These are phyloP conservation scores for Bombus picipes DNA, from an alignment of 1,140 invertebrate genomes.

Conservation along the genomic window DNA sequence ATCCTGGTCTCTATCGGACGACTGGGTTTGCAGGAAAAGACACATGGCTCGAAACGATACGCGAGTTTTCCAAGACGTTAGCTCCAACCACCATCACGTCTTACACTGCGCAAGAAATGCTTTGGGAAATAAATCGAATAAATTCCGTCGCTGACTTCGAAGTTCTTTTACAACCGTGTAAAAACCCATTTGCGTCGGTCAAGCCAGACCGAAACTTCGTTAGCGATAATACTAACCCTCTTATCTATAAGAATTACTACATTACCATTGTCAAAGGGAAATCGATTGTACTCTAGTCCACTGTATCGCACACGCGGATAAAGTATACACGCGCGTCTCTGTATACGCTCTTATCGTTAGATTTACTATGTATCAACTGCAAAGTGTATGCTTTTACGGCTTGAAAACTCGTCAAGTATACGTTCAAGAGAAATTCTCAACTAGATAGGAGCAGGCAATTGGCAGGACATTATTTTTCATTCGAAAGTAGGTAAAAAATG, in stretches of 20 bases:
- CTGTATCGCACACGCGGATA: not conserved
- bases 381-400: too few species aligned
- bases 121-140: slow-evolving; percentile 84
- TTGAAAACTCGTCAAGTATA: too few species aligned
- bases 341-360: not conserved
- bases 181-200: slow-evolving; percentile 86
- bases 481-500: too few species aligned
- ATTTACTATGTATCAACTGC: too few species aligned
- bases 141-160: slow-evolving; percentile 80
- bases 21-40: slow-evolving; percentile 85
- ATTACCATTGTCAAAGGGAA: slow-evolving; percentile 70
- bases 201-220: slow-evolving; percentile 89
- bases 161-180: slow-evolving; percentile 82
- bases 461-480: too few species aligned
- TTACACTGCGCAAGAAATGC: slow-evolving; percentile 86
- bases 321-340: not conserved
- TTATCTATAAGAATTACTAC: slow-evolving; percentile 89
- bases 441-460: too few species aligned
- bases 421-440: too few species aligned
- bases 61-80: slow-evolving; percentile 78
- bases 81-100: slow-evolving; percentile 86
- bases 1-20: slow-evolving; percentile 86
- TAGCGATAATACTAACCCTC: slow-evolving; percentile 86
- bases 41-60: slow-evolving; percentile 86
- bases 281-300: not conserved